These are phyloP conservation scores for Plebejus anna DNA, from an alignment of 2,888 invertebrate genomes.

Conservation along the genomic window DNA sequence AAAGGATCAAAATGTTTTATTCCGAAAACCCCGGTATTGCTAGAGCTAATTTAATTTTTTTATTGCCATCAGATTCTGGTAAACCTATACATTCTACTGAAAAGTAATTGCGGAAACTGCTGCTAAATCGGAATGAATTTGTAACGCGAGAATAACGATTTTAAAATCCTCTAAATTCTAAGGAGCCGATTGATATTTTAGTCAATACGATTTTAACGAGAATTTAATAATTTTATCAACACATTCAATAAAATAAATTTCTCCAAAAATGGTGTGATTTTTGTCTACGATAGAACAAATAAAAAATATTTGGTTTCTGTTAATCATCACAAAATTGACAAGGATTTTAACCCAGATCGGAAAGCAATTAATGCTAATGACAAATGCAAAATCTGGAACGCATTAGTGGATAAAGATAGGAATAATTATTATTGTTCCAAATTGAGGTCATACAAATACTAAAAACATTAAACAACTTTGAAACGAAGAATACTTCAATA, in stretches of 20 bases:
- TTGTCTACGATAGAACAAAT: no score
- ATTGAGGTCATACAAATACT: slow-evolving; percentile 1
- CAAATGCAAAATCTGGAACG: slow-evolving; percentile 63
- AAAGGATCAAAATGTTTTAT: no score
- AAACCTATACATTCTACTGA: background rate
- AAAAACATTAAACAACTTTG: background rate
- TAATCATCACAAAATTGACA: slow-evolving; percentile 9
- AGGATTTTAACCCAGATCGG: slow-evolving; percentile 55
- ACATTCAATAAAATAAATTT: no score
- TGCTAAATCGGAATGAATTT: background rate
- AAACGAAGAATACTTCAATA: background rate
- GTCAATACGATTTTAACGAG: background rate
- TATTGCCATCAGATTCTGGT: no score
- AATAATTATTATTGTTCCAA: slow-evolving; percentile 33
- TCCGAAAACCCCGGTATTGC: no score
- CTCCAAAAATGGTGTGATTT: no score
- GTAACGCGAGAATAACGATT: background rate
- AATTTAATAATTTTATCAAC: background rate
- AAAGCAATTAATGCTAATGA: slow-evolving; percentile 64
- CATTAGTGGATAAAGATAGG: slow-evolving; percentile 38
- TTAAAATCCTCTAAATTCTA: background rate
- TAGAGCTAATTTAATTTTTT: no score
- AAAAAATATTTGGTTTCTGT: background rate
- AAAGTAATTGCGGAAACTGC: background rate
- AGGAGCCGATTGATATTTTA: background rate